Evolutionary conservation across 2,113 vertebrate species (phyloP).

Genomic region (Microcebus griseorufus): DNA sequence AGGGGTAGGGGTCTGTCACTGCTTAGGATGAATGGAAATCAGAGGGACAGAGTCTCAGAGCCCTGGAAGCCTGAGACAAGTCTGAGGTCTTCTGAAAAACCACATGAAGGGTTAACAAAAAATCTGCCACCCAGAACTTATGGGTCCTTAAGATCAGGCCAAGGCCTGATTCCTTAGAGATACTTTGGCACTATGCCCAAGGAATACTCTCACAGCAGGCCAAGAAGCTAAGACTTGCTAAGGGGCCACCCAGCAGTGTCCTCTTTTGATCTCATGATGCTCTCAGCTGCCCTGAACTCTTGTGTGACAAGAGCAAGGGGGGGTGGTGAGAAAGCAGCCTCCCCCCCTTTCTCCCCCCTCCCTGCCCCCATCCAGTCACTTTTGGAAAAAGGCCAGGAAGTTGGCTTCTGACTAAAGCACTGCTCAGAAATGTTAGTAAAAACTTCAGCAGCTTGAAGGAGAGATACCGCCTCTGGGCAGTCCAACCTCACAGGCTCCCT

Average conservation of each 20-base stretch:
- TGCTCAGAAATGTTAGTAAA: constrained; percentile 6
- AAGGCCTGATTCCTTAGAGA: constrained; percentile 14
- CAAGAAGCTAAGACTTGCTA: constrained; percentile 13
- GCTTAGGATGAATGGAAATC: background rate
- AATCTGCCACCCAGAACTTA: background rate
- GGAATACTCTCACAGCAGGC: constrained; percentile 43
- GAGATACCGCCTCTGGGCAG: background rate
- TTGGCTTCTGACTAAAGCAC: background rate
- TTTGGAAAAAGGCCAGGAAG: background rate
- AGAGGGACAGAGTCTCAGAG: background rate
- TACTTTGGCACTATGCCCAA: constrained; percentile 37
- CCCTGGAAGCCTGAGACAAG: background rate
- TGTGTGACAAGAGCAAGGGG: background rate
- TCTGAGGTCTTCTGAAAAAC: constrained; percentile 4
- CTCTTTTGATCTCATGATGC: constrained; percentile 53
- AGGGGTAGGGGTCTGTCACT: background rate
- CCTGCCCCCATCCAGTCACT: background rate
- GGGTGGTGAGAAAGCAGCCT: background rate
- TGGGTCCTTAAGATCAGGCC: background rate
- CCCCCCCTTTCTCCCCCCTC: background rate
- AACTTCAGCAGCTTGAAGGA: background rate
- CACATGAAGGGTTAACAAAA: constrained; percentile 5
- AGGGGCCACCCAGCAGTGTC: constrained; percentile 6
- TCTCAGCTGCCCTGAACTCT: constrained; percentile 30
- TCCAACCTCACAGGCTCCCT: background rate